Evolutionary conservation across 35 echinoderm and acorn worm species (phyloP).

Genomic region (Lytechinus pictus): DNA sequence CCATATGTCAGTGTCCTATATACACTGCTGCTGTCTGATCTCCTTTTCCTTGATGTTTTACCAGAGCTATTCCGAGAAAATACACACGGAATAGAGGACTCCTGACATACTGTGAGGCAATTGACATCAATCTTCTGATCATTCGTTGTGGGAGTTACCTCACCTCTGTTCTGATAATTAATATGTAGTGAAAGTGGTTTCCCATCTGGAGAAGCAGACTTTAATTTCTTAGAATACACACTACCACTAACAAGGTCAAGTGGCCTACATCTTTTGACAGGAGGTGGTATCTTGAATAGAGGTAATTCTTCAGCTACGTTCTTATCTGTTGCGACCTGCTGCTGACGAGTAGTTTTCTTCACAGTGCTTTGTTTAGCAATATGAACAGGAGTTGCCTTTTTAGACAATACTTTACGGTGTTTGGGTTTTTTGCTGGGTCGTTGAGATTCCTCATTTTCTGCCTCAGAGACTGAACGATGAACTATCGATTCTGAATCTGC

Average conservation of each 20-base stretch:
- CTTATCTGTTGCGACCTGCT: not conserved
- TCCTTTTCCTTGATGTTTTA: not conserved
- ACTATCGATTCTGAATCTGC: not conserved
- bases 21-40: not conserved
- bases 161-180: not conserved
- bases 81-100: not conserved
- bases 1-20: not conserved
- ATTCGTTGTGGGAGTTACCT: not conserved
- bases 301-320: not conserved
- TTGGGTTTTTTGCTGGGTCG: not conserved
- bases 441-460: not conserved
- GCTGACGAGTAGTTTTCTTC: not conserved
- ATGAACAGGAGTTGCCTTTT: not conserved
- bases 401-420: not conserved
- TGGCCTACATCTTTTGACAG: not conserved
- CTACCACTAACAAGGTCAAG: not conserved
- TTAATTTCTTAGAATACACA: not conserved
- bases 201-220: not conserved
- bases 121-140: not conserved
- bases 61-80: not conserved
- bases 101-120: not conserved
- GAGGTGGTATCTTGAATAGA: not conserved
- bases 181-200: not conserved
- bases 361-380: not conserved
- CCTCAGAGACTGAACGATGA: slow-evolving; percentile 1